Conservation (phyloP, 2,797 vertebrate genomes). For the Decapterus maruadsi region DNA sequence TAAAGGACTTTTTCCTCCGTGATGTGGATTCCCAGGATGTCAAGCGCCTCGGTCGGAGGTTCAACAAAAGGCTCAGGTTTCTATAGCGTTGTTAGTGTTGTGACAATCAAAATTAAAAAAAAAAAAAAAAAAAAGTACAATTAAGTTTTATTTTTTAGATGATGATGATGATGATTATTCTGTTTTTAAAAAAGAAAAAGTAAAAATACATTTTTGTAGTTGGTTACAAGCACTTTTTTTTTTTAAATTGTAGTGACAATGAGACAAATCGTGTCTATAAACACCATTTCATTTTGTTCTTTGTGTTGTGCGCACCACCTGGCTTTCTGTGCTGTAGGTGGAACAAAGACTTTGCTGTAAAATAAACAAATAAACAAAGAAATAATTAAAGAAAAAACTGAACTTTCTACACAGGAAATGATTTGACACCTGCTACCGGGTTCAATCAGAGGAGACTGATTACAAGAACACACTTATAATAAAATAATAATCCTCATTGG, state of each 20-base stretch:
- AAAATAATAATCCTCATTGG: conserved; percentile 8
- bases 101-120: conserved; percentile 75
- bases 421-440: conserved; percentile 32
- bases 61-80: conserved; percentile 78
- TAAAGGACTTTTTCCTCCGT: conserved; percentile 25
- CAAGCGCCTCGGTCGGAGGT: conserved; percentile 57
- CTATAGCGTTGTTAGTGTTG: conserved; percentile 53
- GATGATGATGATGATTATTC: background rate
- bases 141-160: conserved; percentile 13
- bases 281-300: conserved; percentile 64
- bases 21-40: conserved; percentile 59
- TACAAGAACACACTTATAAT: conserved; percentile 13
- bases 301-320: conserved; percentile 69
- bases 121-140: conserved; percentile 7
- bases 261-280: conserved; percentile 66
- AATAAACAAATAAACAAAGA: conserved; percentile 13
- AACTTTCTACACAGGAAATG: conserved; percentile 45
- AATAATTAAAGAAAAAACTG: background rate
- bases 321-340: conserved; percentile 43
- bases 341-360: conserved; percentile 64
- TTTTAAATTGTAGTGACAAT: conserved; percentile 79
- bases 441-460: conserved; percentile 29
- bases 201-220: conserved; percentile 67
- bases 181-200: conserved; percentile 40
- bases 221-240: conserved; percentile 72